Conservation (phyloP, 2,888 invertebrate genomes). For the Onchidella celtica region DNA sequence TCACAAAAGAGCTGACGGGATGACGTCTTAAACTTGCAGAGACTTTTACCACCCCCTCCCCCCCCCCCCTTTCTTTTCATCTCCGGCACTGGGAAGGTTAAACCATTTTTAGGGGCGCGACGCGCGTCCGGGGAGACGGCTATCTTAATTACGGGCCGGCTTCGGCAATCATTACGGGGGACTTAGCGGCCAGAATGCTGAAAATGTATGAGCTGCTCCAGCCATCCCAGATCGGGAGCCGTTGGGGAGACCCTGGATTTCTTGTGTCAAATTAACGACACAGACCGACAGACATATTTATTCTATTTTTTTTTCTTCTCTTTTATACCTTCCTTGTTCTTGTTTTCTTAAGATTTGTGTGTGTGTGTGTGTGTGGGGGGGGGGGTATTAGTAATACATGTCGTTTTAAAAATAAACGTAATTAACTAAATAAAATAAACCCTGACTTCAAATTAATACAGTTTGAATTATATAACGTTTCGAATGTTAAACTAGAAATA, state of each 20-base stretch:
- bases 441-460: too few species aligned
- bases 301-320: not conserved
- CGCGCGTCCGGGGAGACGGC: constrained; percentile 27
- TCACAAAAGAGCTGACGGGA: too few species aligned
- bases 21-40: not conserved
- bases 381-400: too few species aligned
- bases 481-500: too few species aligned
- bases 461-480: too few species aligned
- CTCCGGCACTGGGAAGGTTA: not conserved
- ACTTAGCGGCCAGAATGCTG: constrained; percentile 37
- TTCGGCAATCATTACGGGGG: constrained; percentile 33
- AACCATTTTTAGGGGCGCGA: not conserved
- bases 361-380: too few species aligned
- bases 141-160: constrained; percentile 42
- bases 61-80: not conserved
- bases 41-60: not conserved
- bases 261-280: constrained; percentile 39
- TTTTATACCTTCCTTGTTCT: too few species aligned
- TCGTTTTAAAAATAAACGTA: too few species aligned
- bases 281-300: constrained; percentile 4
- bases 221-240: not conserved
- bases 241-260: constrained; percentile 13
- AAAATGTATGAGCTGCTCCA: constrained; percentile 39
- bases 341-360: too few species aligned
- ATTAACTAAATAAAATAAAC: too few species aligned